These are phyloP conservation scores for Notolepis coatsorum DNA, from an alignment of 2,797 vertebrate species.

Conservation along the genomic window DNA sequence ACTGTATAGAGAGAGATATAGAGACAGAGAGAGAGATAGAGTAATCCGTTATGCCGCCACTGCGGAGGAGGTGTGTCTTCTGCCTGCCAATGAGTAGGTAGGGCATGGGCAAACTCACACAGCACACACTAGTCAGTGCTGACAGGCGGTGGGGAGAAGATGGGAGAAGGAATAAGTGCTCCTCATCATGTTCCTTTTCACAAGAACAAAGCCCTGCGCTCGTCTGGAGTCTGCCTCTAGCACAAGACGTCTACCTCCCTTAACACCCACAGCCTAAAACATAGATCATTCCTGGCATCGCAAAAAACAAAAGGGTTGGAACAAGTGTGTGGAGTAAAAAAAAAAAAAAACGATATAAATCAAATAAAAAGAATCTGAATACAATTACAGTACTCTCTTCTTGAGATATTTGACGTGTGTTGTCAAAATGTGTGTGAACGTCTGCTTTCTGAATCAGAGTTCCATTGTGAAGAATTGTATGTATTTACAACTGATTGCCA, in stretches of 20 bases:
- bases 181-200: slow-evolving; percentile 73
- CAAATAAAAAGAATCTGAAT: slow-evolving; percentile 53
- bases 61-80: slow-evolving; percentile 5
- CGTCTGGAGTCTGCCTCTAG: slow-evolving; percentile 59
- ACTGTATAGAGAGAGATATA: not conserved
- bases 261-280: slow-evolving; percentile 59
- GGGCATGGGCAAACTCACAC: slow-evolving; percentile 25
- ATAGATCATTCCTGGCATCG: slow-evolving; percentile 66
- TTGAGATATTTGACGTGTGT: slow-evolving; percentile 64
- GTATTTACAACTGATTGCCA: slow-evolving; percentile 37
- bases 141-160: slow-evolving; percentile 78
- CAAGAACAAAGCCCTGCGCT: slow-evolving; percentile 68
- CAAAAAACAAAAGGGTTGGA: slow-evolving; percentile 46
- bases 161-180: slow-evolving; percentile 59
- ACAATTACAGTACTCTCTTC: slow-evolving; percentile 55
- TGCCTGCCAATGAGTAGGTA: slow-evolving; percentile 44
- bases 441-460: slow-evolving; percentile 44
- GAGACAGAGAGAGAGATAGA: not conserved
- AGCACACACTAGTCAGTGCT: slow-evolving; percentile 58
- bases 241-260: slow-evolving; percentile 58
- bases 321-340: slow-evolving; percentile 27
- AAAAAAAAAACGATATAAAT: slow-evolving; percentile 19
- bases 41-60: too few species aligned
- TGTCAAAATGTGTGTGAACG: slow-evolving; percentile 36
- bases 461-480: slow-evolving; percentile 45